These are phyloP conservation scores for Antheraea assamensis DNA, from an alignment of 2,888 invertebrate species.

Conservation along the genomic window DNA sequence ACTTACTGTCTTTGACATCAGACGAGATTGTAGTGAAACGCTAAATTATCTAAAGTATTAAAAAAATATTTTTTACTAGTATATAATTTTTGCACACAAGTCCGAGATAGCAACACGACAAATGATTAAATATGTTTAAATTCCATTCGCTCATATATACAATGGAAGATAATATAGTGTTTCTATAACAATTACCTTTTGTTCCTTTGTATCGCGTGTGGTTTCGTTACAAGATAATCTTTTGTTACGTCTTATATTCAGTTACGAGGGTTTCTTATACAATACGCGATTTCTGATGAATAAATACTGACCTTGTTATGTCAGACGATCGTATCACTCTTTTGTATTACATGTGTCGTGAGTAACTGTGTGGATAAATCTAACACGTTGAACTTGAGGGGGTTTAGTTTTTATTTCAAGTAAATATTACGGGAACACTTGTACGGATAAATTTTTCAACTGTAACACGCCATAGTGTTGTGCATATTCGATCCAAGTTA, in stretches of 20 bases:
- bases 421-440: background rate
- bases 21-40: too few species aligned
- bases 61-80: too few species aligned
- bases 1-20: too few species aligned
- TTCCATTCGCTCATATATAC: background rate
- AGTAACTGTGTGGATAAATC: background rate
- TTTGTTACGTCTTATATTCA: conserved; percentile 9
- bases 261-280: background rate
- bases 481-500: too few species aligned
- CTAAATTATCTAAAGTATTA: too few species aligned
- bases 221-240: conserved; percentile 3
- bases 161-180: background rate
- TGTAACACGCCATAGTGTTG: too few species aligned
- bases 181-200: conserved; percentile 2
- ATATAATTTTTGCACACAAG: too few species aligned
- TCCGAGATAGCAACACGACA: too few species aligned
- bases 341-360: background rate
- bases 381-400: background rate
- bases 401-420: background rate
- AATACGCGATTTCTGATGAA: background rate
- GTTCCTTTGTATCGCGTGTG: conserved; percentile 4
- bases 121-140: background rate
- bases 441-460: too few species aligned
- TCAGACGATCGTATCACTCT: background rate
- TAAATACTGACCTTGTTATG: background rate